These are phyloP conservation scores for Palaemon carinicauda DNA, from an alignment of 1,140 invertebrate genomes.

Conservation along the genomic window DNA sequence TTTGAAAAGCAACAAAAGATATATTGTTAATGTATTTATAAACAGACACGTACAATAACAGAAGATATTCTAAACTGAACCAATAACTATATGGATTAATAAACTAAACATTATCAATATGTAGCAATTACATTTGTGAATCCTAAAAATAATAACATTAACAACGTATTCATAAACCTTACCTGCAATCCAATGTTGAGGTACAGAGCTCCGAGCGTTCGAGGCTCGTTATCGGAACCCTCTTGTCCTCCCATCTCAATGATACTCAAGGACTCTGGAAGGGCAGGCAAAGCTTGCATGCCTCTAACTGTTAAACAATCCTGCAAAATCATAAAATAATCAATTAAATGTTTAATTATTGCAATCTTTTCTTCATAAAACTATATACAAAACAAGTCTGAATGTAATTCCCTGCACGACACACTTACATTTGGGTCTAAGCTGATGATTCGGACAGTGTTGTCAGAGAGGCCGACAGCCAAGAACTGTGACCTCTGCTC, in stretches of 20 bases:
- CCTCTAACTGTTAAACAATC: slow-evolving; percentile 92
- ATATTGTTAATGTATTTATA: too few species aligned
- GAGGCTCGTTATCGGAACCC: slow-evolving; percentile 70
- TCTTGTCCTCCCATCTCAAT: slow-evolving; percentile 85
- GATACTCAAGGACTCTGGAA: slow-evolving; percentile 95
- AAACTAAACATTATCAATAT: neutral
- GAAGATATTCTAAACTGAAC: too few species aligned
- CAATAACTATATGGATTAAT: too few species aligned
- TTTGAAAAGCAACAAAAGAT: too few species aligned
- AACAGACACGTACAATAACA: too few species aligned
- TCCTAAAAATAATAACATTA: neutral
- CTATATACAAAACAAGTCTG: too few species aligned
- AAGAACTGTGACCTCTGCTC: slow-evolving; percentile 96
- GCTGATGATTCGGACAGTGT: slow-evolving; percentile 97
- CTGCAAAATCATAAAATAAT: slow-evolving; percentile 61
- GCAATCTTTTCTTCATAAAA: too few species aligned
- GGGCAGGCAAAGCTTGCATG: slow-evolving; percentile 96
- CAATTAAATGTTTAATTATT: too few species aligned
- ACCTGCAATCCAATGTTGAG: slow-evolving; percentile 92
- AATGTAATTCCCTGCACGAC: too few species aligned
- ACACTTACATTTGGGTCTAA: slow-evolving; percentile 87
- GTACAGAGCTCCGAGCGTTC: slow-evolving; percentile 80
- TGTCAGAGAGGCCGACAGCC: slow-evolving; percentile 95
- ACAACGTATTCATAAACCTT: neutral
- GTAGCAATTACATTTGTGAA: neutral